These are phyloP conservation scores for Oryzias celebensis DNA, from an alignment of 2,113 vertebrate species.

Conservation along the genomic window DNA sequence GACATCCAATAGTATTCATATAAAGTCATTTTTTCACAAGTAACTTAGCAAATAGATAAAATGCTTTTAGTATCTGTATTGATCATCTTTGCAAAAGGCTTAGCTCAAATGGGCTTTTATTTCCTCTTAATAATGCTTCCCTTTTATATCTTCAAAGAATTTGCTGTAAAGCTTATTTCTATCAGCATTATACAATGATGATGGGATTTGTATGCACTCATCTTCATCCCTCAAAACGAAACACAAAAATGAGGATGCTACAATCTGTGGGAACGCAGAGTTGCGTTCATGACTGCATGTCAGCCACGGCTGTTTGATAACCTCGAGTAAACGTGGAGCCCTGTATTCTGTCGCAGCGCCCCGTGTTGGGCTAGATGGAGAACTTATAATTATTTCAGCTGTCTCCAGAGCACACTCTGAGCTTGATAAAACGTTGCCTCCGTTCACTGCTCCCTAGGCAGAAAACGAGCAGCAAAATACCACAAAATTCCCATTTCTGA, in stretches of 20 bases:
- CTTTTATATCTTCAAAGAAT: background rate
- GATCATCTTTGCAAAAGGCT: background rate
- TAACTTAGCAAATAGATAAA: background rate
- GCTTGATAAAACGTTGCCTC: constrained; percentile 2
- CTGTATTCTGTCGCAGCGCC: background rate
- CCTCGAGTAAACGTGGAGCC: too few relatives aligned
- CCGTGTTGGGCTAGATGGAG: background rate
- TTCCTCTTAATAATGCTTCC: background rate
- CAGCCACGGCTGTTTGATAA: too few relatives aligned
- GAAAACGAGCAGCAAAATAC: constrained; percentile 5
- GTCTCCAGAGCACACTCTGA: background rate
- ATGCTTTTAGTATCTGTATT: background rate
- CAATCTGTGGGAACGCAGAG: background rate
- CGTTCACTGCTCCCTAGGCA: background rate
- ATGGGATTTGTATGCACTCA: background rate
- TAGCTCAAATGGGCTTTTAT: background rate
- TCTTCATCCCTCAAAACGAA: background rate
- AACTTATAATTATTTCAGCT: constrained; percentile 1
- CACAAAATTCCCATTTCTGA: background rate
- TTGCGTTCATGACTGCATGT: background rate
- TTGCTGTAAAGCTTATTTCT: background rate
- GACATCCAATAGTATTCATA: background rate
- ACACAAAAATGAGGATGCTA: background rate
- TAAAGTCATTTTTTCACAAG: background rate
- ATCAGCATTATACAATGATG: background rate